Evolutionary conservation across 2,888 invertebrate genomes (phyloP).

Genomic region (Cryptus armator): DNA sequence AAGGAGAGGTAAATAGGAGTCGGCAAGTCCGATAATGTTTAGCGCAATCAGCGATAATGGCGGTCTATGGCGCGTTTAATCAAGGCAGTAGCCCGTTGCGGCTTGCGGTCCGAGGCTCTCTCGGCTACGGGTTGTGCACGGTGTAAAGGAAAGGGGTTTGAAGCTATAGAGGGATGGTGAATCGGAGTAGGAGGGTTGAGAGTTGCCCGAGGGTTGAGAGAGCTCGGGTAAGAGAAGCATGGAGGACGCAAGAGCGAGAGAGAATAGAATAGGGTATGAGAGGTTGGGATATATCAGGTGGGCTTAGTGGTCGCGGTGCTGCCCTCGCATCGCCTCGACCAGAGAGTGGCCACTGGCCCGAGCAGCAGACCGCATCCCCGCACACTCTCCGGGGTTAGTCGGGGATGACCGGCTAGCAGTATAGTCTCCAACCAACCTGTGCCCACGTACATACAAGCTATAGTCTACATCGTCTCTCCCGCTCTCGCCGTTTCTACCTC

Average conservation of each 20-base stretch:
- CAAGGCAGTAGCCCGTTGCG: constrained; percentile 85
- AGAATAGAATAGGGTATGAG: constrained; percentile 51
- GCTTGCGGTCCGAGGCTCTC: constrained; percentile 83
- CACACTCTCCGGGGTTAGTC: constrained; percentile 64
- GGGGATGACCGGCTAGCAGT: constrained; percentile 57
- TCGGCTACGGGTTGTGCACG: constrained; percentile 68
- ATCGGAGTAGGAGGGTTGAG: constrained; percentile 64
- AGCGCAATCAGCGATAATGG: constrained; percentile 86
- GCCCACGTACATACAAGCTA: constrained; percentile 46
- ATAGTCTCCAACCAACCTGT: constrained; percentile 47
- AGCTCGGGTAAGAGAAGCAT: constrained; percentile 60
- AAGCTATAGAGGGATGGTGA: constrained; percentile 65
- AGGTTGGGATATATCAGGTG: constrained; percentile 82
- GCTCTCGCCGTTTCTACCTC: constrained; percentile 47
- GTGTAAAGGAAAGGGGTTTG: constrained; percentile 80
- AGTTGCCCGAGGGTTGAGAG: constrained; percentile 64
- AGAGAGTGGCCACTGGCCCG: constrained; percentile 81
- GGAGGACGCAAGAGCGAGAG: constrained; percentile 33
- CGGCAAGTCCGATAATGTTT: constrained; percentile 84
- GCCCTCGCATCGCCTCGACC: constrained; percentile 82
- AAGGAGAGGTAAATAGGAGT: constrained; percentile 68
- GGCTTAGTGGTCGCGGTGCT: constrained; percentile 83
- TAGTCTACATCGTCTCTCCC: constrained; percentile 31
- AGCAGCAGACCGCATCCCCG: constrained; percentile 73
- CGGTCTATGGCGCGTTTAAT: constrained; percentile 85